These are phyloP conservation scores for Clinocottus analis DNA, from an alignment of 2,113 vertebrate species.

Conservation along the genomic window DNA sequence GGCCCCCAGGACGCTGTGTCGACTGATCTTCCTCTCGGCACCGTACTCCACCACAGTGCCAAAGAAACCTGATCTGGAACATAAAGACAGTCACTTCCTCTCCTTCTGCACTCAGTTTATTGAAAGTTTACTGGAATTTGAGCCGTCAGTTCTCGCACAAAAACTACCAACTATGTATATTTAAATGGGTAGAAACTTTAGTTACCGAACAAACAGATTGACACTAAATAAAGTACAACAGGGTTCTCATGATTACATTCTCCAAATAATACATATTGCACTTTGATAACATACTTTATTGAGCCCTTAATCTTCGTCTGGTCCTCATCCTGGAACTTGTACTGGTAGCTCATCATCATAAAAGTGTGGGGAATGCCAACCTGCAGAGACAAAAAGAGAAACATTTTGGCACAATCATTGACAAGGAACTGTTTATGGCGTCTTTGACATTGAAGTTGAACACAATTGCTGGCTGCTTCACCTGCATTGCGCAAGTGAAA, in stretches of 20 bases:
- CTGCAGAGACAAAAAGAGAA: conserved; percentile 78
- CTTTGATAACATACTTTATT: conserved; percentile 87
- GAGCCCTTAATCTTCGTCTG: conserved; percentile 97
- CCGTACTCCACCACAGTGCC: conserved; percentile 97
- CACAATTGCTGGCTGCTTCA: conserved; percentile 62
- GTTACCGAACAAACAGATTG: not conserved
- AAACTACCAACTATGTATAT: not conserved
- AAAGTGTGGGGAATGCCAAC: conserved; percentile 97
- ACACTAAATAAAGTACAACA: not conserved
- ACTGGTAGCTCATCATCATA: conserved; percentile 96
- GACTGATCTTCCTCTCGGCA: conserved; percentile 96
- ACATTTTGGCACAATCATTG: conserved; percentile 11
- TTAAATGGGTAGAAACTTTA: not conserved
- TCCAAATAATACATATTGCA: not conserved
- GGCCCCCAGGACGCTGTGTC: conserved; percentile 94
- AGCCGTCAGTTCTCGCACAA: not conserved
- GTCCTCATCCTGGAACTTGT: conserved; percentile 98
- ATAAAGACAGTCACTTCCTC: conserved; percentile 32
- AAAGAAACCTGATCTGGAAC: conserved; percentile 92
- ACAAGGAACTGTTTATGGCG: not conserved
- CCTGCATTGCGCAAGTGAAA: conserved; percentile 93
- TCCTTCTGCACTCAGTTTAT: not conserved
- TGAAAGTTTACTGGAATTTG: not conserved
- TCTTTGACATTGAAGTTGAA: not conserved
- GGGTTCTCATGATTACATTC: not conserved